A percentile compares a stretch with the other conserved stretches of the same genome.
Evolutionary conservation across 2,113 vertebrate genomes (phyloP).

Genomic region (Pseudonaja textilis): DNA sequence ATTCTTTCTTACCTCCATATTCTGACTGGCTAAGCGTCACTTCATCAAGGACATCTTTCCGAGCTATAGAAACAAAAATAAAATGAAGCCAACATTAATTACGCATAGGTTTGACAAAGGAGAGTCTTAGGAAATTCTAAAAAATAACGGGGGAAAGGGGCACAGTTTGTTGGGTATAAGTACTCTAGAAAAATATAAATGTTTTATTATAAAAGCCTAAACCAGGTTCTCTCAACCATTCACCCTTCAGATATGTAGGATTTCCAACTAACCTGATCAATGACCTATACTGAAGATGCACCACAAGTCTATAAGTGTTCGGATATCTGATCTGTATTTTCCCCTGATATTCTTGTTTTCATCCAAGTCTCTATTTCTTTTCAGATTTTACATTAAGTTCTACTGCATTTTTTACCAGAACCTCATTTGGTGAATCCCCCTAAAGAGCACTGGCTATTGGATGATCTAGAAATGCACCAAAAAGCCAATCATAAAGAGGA

Average conservation of each 20-base stretch:
- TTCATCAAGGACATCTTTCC: conserved; percentile 82
- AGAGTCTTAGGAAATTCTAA: background rate
- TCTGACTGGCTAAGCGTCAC: conserved; percentile 80
- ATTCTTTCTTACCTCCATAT: conserved; percentile 78
- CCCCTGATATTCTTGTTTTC: background rate
- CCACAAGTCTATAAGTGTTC: conserved; percentile 37
- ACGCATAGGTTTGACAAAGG: background rate
- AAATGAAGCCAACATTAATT: background rate
- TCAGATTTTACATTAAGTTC: background rate
- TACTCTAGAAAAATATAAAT: background rate
- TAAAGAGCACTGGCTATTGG: background rate
- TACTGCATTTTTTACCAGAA: background rate
- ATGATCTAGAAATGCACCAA: background rate
- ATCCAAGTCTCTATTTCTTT: background rate
- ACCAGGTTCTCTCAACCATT: background rate
- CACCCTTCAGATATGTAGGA: background rate
- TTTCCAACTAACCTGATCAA: conserved; percentile 54
- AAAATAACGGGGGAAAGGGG: background rate
- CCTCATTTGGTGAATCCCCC: background rate
- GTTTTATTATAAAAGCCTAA: conserved; percentile 29
- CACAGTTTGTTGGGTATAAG: background rate
- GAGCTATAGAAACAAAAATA: conserved; percentile 69
- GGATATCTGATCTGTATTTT: background rate
- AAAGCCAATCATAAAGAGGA: background rate
- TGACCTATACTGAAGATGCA: conserved; percentile 41